phyloP scores from a whole-genome alignment of 92 coral and sea anemone genomes.

The Epizoanthus scotinus region DNA sequence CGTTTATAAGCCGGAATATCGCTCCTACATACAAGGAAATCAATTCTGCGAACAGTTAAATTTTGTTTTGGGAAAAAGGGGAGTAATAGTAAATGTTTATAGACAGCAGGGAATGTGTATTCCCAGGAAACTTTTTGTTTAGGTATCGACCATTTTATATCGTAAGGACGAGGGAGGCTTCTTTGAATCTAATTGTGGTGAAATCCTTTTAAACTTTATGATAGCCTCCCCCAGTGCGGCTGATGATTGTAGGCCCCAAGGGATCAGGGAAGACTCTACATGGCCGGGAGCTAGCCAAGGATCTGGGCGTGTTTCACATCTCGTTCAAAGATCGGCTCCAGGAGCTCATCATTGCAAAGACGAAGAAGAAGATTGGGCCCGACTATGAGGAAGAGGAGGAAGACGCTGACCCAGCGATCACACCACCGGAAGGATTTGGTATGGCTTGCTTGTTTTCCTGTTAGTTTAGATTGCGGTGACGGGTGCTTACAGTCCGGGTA shows the following conservation, averaged over 20 bases:
- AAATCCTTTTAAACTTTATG: neutral
- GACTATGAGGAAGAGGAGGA: slow-evolving; percentile 95
- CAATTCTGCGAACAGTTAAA: too few relatives aligned
- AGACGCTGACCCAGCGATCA: slow-evolving; percentile 57
- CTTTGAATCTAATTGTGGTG: neutral
- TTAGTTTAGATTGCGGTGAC: neutral
- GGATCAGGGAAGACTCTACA: slow-evolving; percentile 95
- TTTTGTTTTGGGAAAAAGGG: too few relatives aligned
- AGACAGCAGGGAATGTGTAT: neutral
- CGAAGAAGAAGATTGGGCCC: slow-evolving; percentile 96
- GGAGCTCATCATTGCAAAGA: slow-evolving; percentile 96
- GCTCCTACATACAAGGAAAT: too few relatives aligned
- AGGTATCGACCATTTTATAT: too few relatives aligned
- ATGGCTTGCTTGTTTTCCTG: slow-evolving; percentile 23
- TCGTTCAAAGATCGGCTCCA: slow-evolving; percentile 94
- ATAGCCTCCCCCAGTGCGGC: slow-evolving; percentile 94
- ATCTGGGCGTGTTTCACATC: slow-evolving; percentile 94
- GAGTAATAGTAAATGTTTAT: too few relatives aligned
- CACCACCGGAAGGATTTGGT: slow-evolving; percentile 72
- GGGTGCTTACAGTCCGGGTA: neutral
- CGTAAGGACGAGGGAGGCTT: too few relatives aligned
- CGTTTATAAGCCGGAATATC: too few relatives aligned
- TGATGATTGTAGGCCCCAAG: slow-evolving; percentile 92
- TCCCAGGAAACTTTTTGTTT: too few relatives aligned
- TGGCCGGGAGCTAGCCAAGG: slow-evolving; percentile 84